These are phyloP conservation scores for Dendrophyllia cribrosa DNA, from an alignment of 64 coral and sea anemone species.

Conservation along the genomic window DNA sequence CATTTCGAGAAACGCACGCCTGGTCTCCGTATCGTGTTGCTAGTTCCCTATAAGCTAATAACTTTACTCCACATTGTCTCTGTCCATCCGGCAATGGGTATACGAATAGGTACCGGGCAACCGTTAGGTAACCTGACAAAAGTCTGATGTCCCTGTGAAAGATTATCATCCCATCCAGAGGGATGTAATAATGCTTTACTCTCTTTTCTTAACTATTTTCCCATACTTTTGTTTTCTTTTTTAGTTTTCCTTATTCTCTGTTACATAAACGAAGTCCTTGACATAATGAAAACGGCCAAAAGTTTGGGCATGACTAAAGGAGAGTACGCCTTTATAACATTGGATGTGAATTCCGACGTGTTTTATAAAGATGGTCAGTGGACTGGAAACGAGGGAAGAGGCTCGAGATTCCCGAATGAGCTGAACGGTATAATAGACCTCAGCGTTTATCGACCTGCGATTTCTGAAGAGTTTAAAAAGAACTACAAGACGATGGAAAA, in stretches of 20 bases:
- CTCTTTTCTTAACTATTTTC: too few relatives aligned
- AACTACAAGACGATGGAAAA: conserved; percentile 52
- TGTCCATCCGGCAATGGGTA: too few relatives aligned
- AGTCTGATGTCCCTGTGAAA: too few relatives aligned
- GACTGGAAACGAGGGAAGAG: conserved; percentile 76
- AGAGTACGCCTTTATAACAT: conserved; percentile 72
- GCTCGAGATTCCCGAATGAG: conserved; percentile 38
- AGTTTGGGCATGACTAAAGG: conserved; percentile 72
- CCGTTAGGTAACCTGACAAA: too few relatives aligned
- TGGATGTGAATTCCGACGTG: conserved; percentile 74
- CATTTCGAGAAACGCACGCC: too few relatives aligned
- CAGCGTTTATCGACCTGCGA: conserved; percentile 62
- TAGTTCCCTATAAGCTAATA: too few relatives aligned
- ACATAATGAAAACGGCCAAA: conserved; percentile 67
- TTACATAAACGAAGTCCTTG: conserved; percentile 60
- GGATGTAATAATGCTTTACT: too few relatives aligned
- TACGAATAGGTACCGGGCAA: too few relatives aligned
- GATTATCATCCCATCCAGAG: too few relatives aligned
- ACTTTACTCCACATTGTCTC: too few relatives aligned
- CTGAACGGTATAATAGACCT: conserved; percentile 82
- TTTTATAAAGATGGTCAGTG: conserved; percentile 57
- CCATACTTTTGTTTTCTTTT: neutral
- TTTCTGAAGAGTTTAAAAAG: conserved; percentile 49
- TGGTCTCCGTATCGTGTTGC: too few relatives aligned
- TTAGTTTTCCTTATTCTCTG: conserved; percentile 78